Evolutionary conservation across 1,140 invertebrate genomes (phyloP).

Genomic region (Papilio machaon): DNA sequence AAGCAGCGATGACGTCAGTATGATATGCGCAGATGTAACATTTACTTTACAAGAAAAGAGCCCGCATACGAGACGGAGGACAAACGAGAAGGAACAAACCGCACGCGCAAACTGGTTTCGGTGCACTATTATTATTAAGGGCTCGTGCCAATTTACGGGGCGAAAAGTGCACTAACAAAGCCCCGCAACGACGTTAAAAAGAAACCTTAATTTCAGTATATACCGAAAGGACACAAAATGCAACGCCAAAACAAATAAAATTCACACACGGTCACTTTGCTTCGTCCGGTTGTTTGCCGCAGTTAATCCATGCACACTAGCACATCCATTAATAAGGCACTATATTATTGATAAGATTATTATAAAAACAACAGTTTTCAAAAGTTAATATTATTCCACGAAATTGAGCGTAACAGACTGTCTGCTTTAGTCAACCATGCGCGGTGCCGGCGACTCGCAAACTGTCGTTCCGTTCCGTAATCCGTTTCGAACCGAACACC

Average conservation of each 20-base stretch:
- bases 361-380: conserved; percentile 62
- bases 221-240: conserved; percentile 80
- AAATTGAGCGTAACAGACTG: conserved; percentile 73
- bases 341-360: conserved; percentile 60
- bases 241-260: conserved; percentile 57
- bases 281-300: conserved; percentile 50
- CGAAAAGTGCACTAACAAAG: conserved; percentile 74
- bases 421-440: conserved; percentile 72
- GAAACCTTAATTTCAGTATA: conserved; percentile 65
- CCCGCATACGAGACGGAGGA: conserved; percentile 76
- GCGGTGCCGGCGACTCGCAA: conserved; percentile 79
- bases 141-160: conserved; percentile 78
- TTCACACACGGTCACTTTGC: conserved; percentile 67
- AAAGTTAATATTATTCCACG: conserved; percentile 69
- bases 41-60: conserved; percentile 68
- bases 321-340: conserved; percentile 80
- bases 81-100: conserved; percentile 76
- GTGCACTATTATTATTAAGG: conserved; percentile 81
- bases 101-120: conserved; percentile 79
- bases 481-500: conserved; percentile 72
- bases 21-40: conserved; percentile 48
- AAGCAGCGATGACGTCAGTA: conserved; percentile 33
- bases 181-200: conserved; percentile 58
- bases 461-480: conserved; percentile 73
- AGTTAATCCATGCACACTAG: conserved; percentile 73